Evolutionary conservation across 2,797 vertebrate species (phyloP), one percentile per base, ranked within the genome.

Genomic region (Catostomus latipinnis): DNA sequence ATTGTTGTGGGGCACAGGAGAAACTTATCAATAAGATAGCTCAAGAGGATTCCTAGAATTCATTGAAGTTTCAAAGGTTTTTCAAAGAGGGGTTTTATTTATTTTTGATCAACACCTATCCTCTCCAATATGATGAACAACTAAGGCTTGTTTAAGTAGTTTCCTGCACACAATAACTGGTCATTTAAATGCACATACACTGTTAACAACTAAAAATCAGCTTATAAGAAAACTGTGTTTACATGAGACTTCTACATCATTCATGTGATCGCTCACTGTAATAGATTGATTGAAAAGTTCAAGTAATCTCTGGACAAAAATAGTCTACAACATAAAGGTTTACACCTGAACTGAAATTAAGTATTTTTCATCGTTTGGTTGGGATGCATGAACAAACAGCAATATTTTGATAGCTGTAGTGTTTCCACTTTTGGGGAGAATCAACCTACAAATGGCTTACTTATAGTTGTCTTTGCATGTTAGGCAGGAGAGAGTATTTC

Each of bases 31-130:
- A 60, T 60, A 54, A 69, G 22, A 71, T 5, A 53, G 49, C 49
- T 53, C 13, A 62, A 61, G 48, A 34, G 16, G 6, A 53, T 53
- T 70, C n/a, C 43, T 61, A 43, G 10, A 45, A 78, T 60, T 49
- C 4, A 18, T 11, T 76, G 54, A 68, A 1, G 6, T 68, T 68
- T 34, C 18, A 57, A 79, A 54, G 0, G 22, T 45, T 78, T 71
- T 78, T 48, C 62, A 10, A 62, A 5, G 53, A 34, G 34, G 34
- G 34, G 34, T 34, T 3, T 3, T 34, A 34, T 34, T 34, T 3
- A 3, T 34, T 34, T 34, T 34, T 34, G 34, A 2, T 34, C 34
- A 34, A 34, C 34, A 34, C 34, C 2, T 63, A 1, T 60, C 18
- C 9, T 22, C 1, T 10, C 34, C 34, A 34, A 34, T 3, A 34